phyloP scores from a whole-genome alignment of 37 sponge, comb jelly and placozoan species.

The Halichondria panicea region DNA sequence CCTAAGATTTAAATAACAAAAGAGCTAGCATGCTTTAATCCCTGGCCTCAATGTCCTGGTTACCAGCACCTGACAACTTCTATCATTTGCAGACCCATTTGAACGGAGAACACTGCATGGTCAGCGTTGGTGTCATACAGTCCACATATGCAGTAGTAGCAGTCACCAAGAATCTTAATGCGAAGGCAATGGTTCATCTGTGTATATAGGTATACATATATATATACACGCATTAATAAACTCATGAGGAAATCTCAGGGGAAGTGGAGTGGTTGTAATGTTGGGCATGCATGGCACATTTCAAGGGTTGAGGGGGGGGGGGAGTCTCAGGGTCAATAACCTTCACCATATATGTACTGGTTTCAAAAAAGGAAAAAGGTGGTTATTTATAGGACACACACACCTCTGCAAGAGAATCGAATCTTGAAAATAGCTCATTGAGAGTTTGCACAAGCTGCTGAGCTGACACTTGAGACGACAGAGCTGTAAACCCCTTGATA shows the following conservation, averaged over 20 bases:
- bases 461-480: constrained; percentile 66
- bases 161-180: constrained; percentile 89
- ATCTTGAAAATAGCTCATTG: constrained; percentile 74
- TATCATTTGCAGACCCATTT: constrained; percentile 79
- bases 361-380: background rate
- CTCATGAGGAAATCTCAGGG: too few relatives aligned
- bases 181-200: constrained; percentile 73
- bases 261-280: too few relatives aligned
- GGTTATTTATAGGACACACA: background rate
- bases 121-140: constrained; percentile 49
- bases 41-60: too few relatives aligned
- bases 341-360: background rate
- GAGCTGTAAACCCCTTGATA: constrained; percentile 86
- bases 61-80: constrained; percentile 62
- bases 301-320: background rate
- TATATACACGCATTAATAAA: too few relatives aligned
- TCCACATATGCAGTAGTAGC: constrained; percentile 91
- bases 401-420: constrained; percentile 28
- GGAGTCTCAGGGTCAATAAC: background rate
- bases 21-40: too few relatives aligned
- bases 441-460: constrained; percentile 74
- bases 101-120: constrained; percentile 73
- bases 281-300: too few relatives aligned
- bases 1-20: too few relatives aligned
- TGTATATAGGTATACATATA: too few relatives aligned